Evolutionary conservation across 92 coral and sea anemone genomes (phyloP), one percentile per base, ranked within the genome.

Genomic region (Zoanthus sociatus): DNA sequence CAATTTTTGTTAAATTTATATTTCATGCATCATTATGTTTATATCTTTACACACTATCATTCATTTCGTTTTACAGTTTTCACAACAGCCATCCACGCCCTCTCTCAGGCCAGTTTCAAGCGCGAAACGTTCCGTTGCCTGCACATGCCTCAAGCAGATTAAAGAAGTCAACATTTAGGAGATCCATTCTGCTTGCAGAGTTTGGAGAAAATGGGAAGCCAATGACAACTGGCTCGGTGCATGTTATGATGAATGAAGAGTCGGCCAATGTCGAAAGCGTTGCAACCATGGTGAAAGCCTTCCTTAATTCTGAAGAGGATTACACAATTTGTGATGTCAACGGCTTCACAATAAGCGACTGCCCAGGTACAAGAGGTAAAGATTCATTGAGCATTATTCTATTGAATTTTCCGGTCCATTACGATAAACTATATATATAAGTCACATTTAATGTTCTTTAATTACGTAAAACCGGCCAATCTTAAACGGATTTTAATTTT

Each of bases 361-460:
- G 79, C 63, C 79, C 79, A 18, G 79, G 79, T 32, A 75, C 79
- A 53, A 75, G 61, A 75, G 79, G 63, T 75, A 75, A 75, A 42
- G 48, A 73, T 17, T n/a, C 55, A 46, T 44, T 44, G 54, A 44
- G 30, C 15, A 73, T 73, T 12, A 68, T 68, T 68, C 5, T 68
- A 68, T 68, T 68, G 45, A 26, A 26, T 26, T 68, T 68, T 46
- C 73, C 9, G 44, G 73, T 68, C 73, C 73, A 3, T 68, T 32
- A 68, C 45, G 46, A 68, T 32, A 68, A 61, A 30, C 73, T 45
- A 26, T 26, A 26, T 26, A 26, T 26, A 26, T 26, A 68, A 68
- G 30, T 68, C 16, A 68, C 73, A 68, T 14, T 26, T 67, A 67
- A 67, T 67, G 32, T 67, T 67, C 32, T 67, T 67, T 9, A 67